These are phyloP conservation scores for Dendropsophus ebraccatus DNA, from an alignment of 2,113 vertebrate genomes.

Conservation along the genomic window DNA sequence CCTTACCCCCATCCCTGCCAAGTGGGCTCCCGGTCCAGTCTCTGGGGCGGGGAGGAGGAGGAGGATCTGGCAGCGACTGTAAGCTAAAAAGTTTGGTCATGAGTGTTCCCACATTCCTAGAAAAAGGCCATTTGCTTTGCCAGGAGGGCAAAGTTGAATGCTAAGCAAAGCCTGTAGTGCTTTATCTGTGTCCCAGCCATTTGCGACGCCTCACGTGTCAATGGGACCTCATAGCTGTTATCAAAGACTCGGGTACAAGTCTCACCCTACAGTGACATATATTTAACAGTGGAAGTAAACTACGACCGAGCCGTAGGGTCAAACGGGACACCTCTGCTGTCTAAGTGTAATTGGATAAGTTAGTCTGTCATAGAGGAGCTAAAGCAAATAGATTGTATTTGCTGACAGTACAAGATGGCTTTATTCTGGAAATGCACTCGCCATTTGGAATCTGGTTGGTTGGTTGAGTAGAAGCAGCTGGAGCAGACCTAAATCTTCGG, in stretches of 20 bases:
- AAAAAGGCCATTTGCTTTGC: constrained; percentile 44
- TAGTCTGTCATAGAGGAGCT: neutral
- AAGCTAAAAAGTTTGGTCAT: constrained; percentile 6
- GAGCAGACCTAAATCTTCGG: neutral
- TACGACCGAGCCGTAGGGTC: neutral
- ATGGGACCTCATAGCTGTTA: constrained; percentile 9
- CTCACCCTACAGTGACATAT: constrained; percentile 32
- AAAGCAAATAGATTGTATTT: neutral
- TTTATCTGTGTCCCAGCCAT: constrained; percentile 41
- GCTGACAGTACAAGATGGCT: neutral
- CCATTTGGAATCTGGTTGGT: neutral
- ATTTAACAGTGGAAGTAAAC: constrained; percentile 43
- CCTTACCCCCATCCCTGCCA: constrained; percentile 9
- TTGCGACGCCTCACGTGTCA: constrained; percentile 52
- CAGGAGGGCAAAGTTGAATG: constrained; percentile 49
- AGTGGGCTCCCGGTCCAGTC: neutral
- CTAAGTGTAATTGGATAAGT: constrained; percentile 2
- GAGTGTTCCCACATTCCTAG: neutral
- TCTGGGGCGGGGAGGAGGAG: neutral
- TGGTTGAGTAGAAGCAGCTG: too few relatives aligned
- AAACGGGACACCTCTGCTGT: neutral
- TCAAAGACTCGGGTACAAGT: constrained; percentile 33
- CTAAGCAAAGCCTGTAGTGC: neutral
- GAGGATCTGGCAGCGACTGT: neutral
- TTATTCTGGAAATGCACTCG: neutral